Evolutionary conservation across 2,113 vertebrate species (phyloP).

Genomic region (Heloderma charlesbogerti): DNA sequence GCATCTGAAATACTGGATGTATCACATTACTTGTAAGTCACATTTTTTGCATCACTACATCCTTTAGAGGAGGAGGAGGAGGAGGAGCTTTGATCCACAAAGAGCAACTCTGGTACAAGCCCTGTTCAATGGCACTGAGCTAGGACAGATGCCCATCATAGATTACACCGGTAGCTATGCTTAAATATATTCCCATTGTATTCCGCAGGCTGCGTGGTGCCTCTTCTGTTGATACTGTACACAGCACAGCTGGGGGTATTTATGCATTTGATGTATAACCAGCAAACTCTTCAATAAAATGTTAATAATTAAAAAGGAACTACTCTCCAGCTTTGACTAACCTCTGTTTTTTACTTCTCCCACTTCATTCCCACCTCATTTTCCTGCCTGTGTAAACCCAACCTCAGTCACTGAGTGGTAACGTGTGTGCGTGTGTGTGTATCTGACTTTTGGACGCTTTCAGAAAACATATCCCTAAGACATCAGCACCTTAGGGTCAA

Average conservation of each 20-base stretch:
- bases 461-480: neutral
- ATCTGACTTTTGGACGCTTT: neutral
- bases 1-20: conserved; percentile 8
- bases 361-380: neutral
- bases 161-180: neutral
- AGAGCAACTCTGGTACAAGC: neutral
- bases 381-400: neutral
- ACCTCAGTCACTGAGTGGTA: neutral
- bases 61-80: too few relatives aligned
- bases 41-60: neutral
- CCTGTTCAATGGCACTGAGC: neutral
- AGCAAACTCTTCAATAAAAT: neutral
- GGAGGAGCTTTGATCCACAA: neutral
- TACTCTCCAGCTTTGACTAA: neutral
- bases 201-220: neutral
- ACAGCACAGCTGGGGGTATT: neutral
- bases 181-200: neutral
- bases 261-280: neutral
- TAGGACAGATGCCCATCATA: neutral
- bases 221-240: neutral
- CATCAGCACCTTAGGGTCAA: too few relatives aligned
- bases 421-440: too few relatives aligned
- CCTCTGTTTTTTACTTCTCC: neutral
- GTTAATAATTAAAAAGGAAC: neutral
- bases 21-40: neutral